phyloP scores from a whole-genome alignment of 2,113 vertebrate species.

The Dromiciops gliroides region DNA sequence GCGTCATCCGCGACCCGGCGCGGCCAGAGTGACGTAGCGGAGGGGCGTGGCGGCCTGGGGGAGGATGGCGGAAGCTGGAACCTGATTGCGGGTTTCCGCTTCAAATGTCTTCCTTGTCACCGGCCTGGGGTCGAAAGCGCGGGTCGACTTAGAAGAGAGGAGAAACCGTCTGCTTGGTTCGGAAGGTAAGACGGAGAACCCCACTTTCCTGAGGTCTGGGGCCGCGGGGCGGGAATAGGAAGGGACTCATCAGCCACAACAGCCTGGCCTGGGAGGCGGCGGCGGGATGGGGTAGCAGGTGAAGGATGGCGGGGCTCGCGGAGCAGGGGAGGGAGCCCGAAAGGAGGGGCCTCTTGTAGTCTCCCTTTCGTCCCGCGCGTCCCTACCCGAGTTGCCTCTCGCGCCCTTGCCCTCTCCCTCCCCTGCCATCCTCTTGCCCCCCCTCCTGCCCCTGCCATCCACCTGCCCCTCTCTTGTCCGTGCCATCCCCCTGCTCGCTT shows the following conservation, averaged over 20 bases:
- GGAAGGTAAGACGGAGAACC: background rate
- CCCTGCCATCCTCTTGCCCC: background rate
- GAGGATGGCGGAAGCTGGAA: background rate
- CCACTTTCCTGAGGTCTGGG: background rate
- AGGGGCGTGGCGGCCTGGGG: background rate
- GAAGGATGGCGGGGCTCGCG: background rate
- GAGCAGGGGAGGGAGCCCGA: too few relatives aligned
- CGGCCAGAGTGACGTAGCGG: background rate
- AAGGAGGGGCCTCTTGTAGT: background rate
- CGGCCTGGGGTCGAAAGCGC: accelerated
- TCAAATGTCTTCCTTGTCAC: background rate
- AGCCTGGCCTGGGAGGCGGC: background rate
- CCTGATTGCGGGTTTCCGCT: background rate
- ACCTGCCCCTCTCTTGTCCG: background rate
- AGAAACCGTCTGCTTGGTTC: background rate
- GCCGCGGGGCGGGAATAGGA: slow-evolving; percentile 50
- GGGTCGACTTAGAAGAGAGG: background rate
- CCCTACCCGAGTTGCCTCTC: background rate
- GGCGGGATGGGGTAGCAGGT: background rate
- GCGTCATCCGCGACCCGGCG: slow-evolving; percentile 24
- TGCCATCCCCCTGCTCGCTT: too few relatives aligned
- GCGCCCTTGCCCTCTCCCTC: background rate
- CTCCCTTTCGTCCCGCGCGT: background rate
- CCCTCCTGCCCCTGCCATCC: background rate
- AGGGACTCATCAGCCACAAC: slow-evolving; percentile 71